Conservation (phyloP, 2,797 vertebrate genomes). For the Nyctibius grandis region DNA sequence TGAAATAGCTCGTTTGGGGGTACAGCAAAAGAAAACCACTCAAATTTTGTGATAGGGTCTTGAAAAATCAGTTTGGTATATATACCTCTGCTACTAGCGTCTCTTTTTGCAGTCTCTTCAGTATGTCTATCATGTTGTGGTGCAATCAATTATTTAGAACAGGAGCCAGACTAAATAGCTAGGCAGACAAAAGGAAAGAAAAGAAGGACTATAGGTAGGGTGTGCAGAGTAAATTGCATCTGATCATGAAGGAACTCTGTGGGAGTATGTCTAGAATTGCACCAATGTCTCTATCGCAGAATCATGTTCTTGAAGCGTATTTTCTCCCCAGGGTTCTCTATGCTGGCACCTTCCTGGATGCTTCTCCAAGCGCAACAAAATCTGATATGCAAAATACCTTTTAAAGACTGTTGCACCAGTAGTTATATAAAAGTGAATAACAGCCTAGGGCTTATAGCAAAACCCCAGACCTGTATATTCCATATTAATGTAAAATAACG, state of each 20-base stretch:
- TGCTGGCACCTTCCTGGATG: neutral
- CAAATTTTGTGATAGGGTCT: neutral
- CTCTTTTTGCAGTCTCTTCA: neutral
- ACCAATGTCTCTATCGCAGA: neutral
- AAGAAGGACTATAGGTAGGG: neutral
- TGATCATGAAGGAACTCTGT: neutral
- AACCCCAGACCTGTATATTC: neutral
- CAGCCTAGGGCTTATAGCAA: neutral
- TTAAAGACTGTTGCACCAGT: neutral
- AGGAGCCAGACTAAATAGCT: neutral
- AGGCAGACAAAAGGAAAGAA: conserved; percentile 32
- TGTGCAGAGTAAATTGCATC: neutral
- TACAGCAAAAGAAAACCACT: neutral
- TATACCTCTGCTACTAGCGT: neutral
- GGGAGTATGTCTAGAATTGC: neutral
- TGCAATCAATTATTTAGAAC: conserved; percentile 44
- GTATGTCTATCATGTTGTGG: neutral
- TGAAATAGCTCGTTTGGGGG: neutral
- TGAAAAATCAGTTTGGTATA: neutral
- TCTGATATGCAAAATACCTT: neutral
- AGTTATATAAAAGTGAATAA: neutral
- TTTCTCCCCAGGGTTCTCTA: neutral
- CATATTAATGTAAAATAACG: neutral
- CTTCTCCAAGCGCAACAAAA: neutral
- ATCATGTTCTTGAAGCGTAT: neutral